These are phyloP conservation scores for Triops cancriformis DNA, from an alignment of 1,140 invertebrate genomes.

Conservation along the genomic window DNA sequence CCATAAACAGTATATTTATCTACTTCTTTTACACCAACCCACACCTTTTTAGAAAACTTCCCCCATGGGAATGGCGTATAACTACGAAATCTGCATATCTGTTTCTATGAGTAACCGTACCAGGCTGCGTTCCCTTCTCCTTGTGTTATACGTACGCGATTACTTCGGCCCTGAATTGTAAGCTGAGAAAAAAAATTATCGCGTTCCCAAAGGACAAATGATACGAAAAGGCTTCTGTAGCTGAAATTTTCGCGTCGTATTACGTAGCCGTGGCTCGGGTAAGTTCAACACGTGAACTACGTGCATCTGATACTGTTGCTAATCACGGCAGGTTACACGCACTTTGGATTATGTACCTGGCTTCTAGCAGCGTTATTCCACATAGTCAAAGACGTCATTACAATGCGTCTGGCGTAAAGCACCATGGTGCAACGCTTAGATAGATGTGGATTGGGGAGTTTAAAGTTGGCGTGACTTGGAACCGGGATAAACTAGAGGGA, in stretches of 20 bases:
- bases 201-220: neutral
- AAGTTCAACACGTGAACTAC: neutral
- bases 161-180: too few species aligned
- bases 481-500: neutral
- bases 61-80: neutral
- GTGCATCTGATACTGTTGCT: neutral
- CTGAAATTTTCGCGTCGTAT: neutral
- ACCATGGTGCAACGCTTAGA: neutral
- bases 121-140: too few species aligned
- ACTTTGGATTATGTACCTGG: neutral
- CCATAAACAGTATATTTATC: neutral
- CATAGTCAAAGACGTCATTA: neutral
- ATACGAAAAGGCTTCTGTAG: neutral
- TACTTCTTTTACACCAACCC: neutral
- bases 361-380: neutral
- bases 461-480: neutral
- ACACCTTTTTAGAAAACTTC: neutral
- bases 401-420: neutral
- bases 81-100: neutral
- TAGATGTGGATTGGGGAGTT: neutral
- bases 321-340: neutral
- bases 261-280: neutral
- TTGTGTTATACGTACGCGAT: too few species aligned
- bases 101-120: too few species aligned
- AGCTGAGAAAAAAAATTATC: neutral